Percentiles rank a stretch among this genome's conserved stretches.
Evolutionary conservation across 1,140 invertebrate genomes (phyloP).

Genomic region (Drosophila bifasciata): DNA sequence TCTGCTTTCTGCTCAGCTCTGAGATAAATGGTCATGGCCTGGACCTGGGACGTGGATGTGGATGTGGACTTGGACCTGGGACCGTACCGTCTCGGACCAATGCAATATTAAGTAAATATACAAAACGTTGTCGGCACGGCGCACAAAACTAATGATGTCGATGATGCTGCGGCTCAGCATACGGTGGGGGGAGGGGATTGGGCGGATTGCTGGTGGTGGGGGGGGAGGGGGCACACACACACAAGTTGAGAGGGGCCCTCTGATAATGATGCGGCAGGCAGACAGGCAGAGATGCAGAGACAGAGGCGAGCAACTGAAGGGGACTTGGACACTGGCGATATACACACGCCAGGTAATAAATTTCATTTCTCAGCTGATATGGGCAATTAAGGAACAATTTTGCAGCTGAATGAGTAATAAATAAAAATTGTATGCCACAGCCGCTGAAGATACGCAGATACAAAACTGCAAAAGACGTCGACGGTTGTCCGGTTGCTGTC

Average conservation of each 20-base stretch:
- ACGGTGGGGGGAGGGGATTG: no score
- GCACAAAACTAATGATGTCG: slow-evolving; percentile 82
- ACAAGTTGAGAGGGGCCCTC: slow-evolving; percentile 31
- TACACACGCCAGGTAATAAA: slow-evolving; percentile 84
- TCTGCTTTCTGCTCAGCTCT: slow-evolving; percentile 8
- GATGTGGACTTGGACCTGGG: no score
- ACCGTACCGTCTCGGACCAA: slow-evolving; percentile 42
- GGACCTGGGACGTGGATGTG: no score
- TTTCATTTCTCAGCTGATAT: slow-evolving; percentile 84
- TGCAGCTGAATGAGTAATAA: slow-evolving; percentile 84
- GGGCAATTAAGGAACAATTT: slow-evolving; percentile 84
- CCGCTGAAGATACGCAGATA: slow-evolving; percentile 68
- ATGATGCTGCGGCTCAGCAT: slow-evolving; percentile 53
- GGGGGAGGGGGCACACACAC: slow-evolving; percentile 24
- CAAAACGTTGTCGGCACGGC: slow-evolving; percentile 81
- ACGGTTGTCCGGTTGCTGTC: slow-evolving; percentile 27
- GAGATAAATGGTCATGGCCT: slow-evolving; percentile 51
- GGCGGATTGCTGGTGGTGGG: slow-evolving; percentile 3
- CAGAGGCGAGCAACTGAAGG: slow-evolving; percentile 5
- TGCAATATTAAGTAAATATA: slow-evolving; percentile 83
- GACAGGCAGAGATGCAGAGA: slow-evolving; percentile 33
- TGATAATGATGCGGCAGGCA: slow-evolving; percentile 78
- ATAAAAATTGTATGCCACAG: slow-evolving; percentile 82
- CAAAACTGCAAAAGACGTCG: slow-evolving; percentile 73
- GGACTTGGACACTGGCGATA: slow-evolving; percentile 65